Base-by-base conservation (phyloP, 2,113 vertebrate species). In the Mystacornis crossleyi region DNA sequence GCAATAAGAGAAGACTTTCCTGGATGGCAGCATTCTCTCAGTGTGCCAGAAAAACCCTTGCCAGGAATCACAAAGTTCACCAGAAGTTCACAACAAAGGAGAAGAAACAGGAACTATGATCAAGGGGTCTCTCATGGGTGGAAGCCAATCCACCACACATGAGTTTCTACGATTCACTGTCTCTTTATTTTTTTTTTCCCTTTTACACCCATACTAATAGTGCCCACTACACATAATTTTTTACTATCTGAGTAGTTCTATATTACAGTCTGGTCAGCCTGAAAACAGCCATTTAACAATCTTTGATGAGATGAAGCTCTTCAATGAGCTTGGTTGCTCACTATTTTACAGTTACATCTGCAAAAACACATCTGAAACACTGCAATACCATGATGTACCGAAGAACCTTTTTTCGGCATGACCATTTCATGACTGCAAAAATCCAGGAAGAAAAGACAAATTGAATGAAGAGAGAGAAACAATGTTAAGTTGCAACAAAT, bases 331-430 rank as follows among this genome's bases (percentile, higher is more conserved):
- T 61, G 7, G 6, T 43, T 55, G 31, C 31, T 90, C n/a, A 28
- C 15, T 57, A 24, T 43, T 71, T 70, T 42, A 88, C n/a, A 71
- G 9, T 28, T 40, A 29, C 3, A 67, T 51, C 28, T 70, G 9
- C 2, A 0, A 86, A 72, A 95, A 31, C 11, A 70, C 12, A 47
- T 26, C 29, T 53, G 47, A 90, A 90, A 62, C 18, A 38, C 10
- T n/a, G 18, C 18, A 50, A 75, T 43, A 66, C 15, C 47, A 38
- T 5, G 0, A 62, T 0, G 0, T 42, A 86, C 23, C 19, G 42
- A 79, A 79, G 40, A 60, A 66, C 28, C n/a, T 48, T 48, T 65
- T 47, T 42, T 51, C 53, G 66, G 18, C 26, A 28, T 28, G 29
- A 55, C 16, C 19, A 51, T 14, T 70, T 74, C 80, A 31, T 7